phyloP scores from a whole-genome alignment of 2,797 vertebrate genomes.

The Harpagifer antarcticus region DNA sequence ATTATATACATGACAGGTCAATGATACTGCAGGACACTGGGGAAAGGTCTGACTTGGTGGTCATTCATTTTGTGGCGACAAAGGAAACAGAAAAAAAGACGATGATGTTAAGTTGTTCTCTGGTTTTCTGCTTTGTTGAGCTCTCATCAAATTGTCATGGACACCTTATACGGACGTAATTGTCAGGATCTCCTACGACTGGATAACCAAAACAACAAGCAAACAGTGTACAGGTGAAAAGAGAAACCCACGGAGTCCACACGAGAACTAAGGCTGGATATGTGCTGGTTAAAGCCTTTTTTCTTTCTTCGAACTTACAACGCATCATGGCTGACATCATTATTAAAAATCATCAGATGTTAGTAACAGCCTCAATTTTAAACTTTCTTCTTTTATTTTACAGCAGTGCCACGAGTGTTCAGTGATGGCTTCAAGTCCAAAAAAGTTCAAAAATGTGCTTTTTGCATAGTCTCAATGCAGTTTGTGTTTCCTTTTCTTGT shows the following conservation, averaged over 20 bases:
- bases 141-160: conserved; percentile 31
- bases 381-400: conserved; percentile 57
- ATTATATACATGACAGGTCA: conserved; percentile 75
- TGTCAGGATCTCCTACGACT: conserved; percentile 32
- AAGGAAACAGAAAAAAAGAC: conserved; percentile 61
- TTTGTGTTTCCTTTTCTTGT: conserved; percentile 98
- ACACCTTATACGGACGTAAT: conserved; percentile 49
- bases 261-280: conserved; percentile 66
- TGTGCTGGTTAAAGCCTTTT: conserved; percentile 70
- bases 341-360: conserved; percentile 63
- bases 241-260: conserved; percentile 42
- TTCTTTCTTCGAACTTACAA: conserved; percentile 58
- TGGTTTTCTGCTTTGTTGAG: conserved; percentile 40
- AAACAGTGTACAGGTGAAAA: conserved; percentile 53
- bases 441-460: conserved; percentile 70
- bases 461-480: conserved; percentile 90
- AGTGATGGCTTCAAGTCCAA: conserved; percentile 73
- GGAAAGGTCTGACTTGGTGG: conserved; percentile 23
- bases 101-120: conserved; percentile 40
- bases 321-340: conserved; percentile 61
- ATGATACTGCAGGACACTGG: conserved; percentile 70
- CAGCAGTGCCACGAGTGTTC: conserved; percentile 76
- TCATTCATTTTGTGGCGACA: conserved; percentile 39
- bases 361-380: conserved; percentile 59
- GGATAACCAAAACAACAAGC: conserved; percentile 50